phyloP scores from a whole-genome alignment of 2,888 invertebrate species.

The Scaptomyza parva region DNA sequence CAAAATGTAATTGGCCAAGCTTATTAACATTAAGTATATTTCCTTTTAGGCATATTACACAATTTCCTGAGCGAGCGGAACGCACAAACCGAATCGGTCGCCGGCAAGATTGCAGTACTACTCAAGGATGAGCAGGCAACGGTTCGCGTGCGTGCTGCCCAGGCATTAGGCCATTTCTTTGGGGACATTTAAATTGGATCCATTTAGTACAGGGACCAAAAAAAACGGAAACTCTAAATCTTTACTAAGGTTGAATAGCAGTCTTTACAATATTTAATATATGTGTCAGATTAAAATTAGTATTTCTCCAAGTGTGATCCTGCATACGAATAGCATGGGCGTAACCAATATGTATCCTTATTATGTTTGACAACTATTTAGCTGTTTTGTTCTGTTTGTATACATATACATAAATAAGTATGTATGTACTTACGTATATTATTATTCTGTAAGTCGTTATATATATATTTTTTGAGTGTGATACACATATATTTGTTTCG shows the following conservation, averaged over 20 bases:
- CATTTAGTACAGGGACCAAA: slow-evolving; percentile 36
- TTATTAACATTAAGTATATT: neutral
- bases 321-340: slow-evolving; percentile 30
- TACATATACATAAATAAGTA: slow-evolving; percentile 18
- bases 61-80: slow-evolving; percentile 82
- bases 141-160: slow-evolving; percentile 83
- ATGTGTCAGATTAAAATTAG: slow-evolving; percentile 35
- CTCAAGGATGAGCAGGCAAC: slow-evolving; percentile 83
- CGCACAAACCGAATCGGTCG: slow-evolving; percentile 82
- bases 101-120: slow-evolving; percentile 82
- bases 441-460: slow-evolving; percentile 10
- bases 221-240: slow-evolving; percentile 14
- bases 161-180: slow-evolving; percentile 84
- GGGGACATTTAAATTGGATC: slow-evolving; percentile 78
- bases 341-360: slow-evolving; percentile 55
- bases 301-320: slow-evolving; percentile 71
- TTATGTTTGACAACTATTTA: slow-evolving; percentile 56
- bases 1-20: neutral
- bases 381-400: slow-evolving; percentile 53
- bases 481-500: neutral
- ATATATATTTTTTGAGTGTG: slow-evolving; percentile 7
- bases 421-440: slow-evolving; percentile 4
- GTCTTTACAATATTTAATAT: slow-evolving; percentile 20
- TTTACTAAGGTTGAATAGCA: slow-evolving; percentile 12
- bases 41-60: slow-evolving; percentile 76